phyloP scores from a whole-genome alignment of 2,113 vertebrate species.

The Zingel zingel region DNA sequence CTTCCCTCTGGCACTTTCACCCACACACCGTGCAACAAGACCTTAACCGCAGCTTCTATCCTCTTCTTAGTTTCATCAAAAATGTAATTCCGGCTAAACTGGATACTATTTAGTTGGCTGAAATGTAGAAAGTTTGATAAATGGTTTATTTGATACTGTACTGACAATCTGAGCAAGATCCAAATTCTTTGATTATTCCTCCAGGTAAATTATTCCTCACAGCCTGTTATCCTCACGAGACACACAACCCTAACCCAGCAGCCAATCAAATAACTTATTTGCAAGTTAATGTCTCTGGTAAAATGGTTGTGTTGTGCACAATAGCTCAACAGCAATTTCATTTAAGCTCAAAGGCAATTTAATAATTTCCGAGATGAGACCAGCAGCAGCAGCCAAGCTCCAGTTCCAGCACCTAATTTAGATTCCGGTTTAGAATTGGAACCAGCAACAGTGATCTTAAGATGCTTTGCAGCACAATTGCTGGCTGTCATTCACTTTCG shows the following conservation, averaged over 20 bases:
- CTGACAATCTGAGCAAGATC: slow-evolving; percentile 13
- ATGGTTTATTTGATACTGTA: slow-evolving; percentile 20
- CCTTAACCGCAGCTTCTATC: slow-evolving; percentile 27
- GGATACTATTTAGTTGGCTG: slow-evolving; percentile 1
- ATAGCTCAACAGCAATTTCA: slow-evolving; percentile 35
- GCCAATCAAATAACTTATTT: slow-evolving; percentile 25
- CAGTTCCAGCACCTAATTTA: slow-evolving; percentile 38
- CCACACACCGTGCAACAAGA: slow-evolving; percentile 52
- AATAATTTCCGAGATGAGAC: slow-evolving; percentile 29
- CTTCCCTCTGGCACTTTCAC: slow-evolving; percentile 54
- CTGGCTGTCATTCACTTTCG: slow-evolving; percentile 29
- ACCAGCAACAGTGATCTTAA: slow-evolving; percentile 35
- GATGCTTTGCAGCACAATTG: slow-evolving; percentile 34
- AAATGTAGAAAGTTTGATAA: slow-evolving; percentile 36
- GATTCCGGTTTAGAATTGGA: slow-evolving; percentile 32
- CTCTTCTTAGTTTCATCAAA: slow-evolving; percentile 29
- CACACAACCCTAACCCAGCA: slow-evolving; percentile 11
- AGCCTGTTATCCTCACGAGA: slow-evolving; percentile 28
- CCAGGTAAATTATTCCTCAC: slow-evolving; percentile 21
- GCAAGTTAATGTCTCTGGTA: slow-evolving; percentile 21
- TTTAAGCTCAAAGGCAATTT: slow-evolving; percentile 45
- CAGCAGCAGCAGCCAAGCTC: neutral
- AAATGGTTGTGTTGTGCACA: slow-evolving; percentile 30
- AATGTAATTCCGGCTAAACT: slow-evolving; percentile 27
- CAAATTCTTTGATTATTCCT: slow-evolving; percentile 27